phyloP scores from a whole-genome alignment of 2,797 vertebrate genomes.

The Oophaga sylvatica region DNA sequence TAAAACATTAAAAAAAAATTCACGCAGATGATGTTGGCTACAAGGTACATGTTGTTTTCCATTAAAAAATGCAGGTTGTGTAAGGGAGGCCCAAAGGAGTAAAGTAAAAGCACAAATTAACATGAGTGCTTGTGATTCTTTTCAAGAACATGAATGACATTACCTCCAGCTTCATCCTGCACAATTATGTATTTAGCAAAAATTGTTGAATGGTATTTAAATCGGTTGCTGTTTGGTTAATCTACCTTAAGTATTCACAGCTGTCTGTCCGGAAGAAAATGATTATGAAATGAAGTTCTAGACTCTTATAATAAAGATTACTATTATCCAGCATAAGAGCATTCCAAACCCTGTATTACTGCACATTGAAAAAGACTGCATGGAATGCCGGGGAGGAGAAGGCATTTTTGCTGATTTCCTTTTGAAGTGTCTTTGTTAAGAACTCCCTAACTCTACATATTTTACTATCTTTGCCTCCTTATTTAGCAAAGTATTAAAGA shows the following conservation, averaged over 20 bases:
- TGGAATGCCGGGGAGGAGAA: conserved; percentile 52
- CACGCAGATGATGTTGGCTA: not conserved
- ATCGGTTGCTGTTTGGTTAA: conserved; percentile 54
- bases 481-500: not conserved
- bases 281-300: conserved; percentile 49
- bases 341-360: conserved; percentile 49
- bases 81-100: conserved; percentile 1
- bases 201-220: conserved; percentile 59
- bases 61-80: not conserved
- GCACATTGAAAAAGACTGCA: conserved; percentile 42
- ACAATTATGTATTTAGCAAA: conserved; percentile 57
- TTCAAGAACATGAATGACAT: conserved; percentile 50
- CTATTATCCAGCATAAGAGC: conserved; percentile 53
- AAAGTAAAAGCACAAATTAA: conserved; percentile 25
- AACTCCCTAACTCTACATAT: conserved; percentile 29
- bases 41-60: not conserved
- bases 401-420: conserved; percentile 19
- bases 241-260: conserved; percentile 58
- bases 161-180: conserved; percentile 48
- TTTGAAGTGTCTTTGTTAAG: conserved; percentile 51
- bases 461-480: conserved; percentile 16
- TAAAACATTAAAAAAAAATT: not conserved
- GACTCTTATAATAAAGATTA: conserved; percentile 58
- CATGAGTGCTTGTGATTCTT: conserved; percentile 29
- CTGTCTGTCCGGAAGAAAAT: conserved; percentile 58